These are phyloP conservation scores for Cephus pulcher DNA, from an alignment of 2,888 invertebrate genomes.

Conservation along the genomic window DNA sequence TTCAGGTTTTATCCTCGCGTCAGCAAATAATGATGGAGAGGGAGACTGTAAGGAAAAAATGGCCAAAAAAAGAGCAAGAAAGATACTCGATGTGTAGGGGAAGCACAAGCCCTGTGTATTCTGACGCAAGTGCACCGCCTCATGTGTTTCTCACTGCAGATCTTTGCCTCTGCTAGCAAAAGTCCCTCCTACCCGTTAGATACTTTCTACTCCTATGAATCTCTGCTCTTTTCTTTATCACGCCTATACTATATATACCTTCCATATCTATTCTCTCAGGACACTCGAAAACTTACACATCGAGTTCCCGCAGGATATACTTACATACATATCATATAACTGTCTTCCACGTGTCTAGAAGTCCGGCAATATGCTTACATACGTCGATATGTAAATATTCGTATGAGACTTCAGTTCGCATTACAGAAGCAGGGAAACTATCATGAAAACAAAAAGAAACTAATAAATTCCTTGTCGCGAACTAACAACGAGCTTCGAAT, in stretches of 20 bases:
- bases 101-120: conserved; percentile 48
- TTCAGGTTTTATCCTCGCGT: conserved; percentile 44
- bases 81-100: conserved; percentile 43
- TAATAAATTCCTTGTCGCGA: background rate
- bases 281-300: background rate
- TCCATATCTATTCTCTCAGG: background rate
- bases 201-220: conserved; percentile 12
- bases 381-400: too few species aligned
- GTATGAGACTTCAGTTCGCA: background rate
- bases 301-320: background rate
- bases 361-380: too few species aligned
- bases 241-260: background rate
- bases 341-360: too few species aligned
- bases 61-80: conserved; percentile 33
- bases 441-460: background rate
- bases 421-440: background rate
- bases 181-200: conserved; percentile 25
- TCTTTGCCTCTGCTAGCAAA: conserved; percentile 47
- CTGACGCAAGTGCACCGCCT: conserved; percentile 59
- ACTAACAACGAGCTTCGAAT: background rate
- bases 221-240: conserved; percentile 15
- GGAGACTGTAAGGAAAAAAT: conserved; percentile 19
- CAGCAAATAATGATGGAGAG: conserved; percentile 21
- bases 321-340: background rate
- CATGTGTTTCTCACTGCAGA: conserved; percentile 44